Conservation (phyloP, 2,113 vertebrate species). For the Eira barbara region DNA sequence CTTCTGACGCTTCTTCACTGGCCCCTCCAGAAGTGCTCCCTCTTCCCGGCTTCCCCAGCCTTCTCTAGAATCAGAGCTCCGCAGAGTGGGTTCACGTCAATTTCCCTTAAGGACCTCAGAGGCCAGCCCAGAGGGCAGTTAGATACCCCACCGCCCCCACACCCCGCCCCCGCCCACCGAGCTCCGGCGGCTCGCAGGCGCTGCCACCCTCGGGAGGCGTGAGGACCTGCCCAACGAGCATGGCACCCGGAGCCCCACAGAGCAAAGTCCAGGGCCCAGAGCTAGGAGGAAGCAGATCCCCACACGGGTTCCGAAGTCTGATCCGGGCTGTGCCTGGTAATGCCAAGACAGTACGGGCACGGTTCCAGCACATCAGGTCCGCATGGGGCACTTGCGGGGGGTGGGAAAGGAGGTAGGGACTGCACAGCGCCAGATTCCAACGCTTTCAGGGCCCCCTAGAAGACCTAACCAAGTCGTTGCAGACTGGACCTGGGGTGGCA, state of each 20-base stretch:
- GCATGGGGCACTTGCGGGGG: background rate
- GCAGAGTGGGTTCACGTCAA: background rate
- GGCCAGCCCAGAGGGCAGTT: no score
- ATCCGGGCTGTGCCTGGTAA: background rate
- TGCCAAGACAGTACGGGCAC: background rate
- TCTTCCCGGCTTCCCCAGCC: background rate
- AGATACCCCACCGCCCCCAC: fast-evolving
- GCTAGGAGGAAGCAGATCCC: background rate
- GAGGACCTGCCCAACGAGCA: background rate
- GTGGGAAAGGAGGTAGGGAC: fast-evolving
- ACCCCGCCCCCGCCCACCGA: fast-evolving
- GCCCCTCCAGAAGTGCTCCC: background rate
- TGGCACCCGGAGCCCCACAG: fast-evolving
- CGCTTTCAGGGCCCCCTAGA: background rate
- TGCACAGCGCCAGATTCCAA: background rate
- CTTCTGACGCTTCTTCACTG: background rate
- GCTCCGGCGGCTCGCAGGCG: background rate
- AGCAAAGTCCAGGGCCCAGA: background rate
- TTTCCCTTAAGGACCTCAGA: background rate
- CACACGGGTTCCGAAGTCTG: background rate
- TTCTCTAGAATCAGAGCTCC: background rate
- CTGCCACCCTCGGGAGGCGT: background rate
- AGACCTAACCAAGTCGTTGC: background rate
- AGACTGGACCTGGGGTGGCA: background rate
- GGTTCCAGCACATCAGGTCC: background rate